phyloP scores from a whole-genome alignment of 2,113 vertebrate genomes.

The Azemiops feae region DNA sequence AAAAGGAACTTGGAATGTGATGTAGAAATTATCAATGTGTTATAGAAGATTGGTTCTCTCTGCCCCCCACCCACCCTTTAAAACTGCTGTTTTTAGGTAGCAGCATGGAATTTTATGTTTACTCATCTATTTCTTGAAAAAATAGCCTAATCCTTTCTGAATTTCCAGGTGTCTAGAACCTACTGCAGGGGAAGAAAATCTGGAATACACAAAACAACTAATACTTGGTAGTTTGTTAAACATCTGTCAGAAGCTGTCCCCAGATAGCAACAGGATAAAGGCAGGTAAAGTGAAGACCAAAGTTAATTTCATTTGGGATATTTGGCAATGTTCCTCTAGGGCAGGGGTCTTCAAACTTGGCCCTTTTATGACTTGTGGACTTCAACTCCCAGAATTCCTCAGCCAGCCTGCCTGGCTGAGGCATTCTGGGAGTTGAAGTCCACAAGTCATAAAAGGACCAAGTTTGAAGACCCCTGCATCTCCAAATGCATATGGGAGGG shows the following conservation, averaged over 20 bases:
- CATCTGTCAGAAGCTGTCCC: slow-evolving; percentile 82
- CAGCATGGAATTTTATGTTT: neutral
- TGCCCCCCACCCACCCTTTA: neutral
- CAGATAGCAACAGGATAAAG: slow-evolving; percentile 71
- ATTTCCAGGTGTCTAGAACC: slow-evolving; percentile 80
- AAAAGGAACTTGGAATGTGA: neutral
- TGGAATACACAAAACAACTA: slow-evolving; percentile 94
- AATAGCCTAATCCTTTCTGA: neutral
- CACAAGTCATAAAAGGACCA: too few species aligned
- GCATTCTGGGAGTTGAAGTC: too few species aligned
- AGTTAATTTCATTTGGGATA: neutral
- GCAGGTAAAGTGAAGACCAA: slow-evolving; percentile 68
- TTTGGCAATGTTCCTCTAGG: neutral
- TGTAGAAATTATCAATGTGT: neutral
- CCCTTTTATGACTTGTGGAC: too few species aligned
- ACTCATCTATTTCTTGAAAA: neutral
- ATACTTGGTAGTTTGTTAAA: slow-evolving; percentile 89
- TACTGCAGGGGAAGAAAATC: slow-evolving; percentile 69
- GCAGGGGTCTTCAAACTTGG: too few species aligned
- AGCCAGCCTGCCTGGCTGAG: too few species aligned
- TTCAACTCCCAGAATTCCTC: too few species aligned
- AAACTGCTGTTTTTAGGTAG: neutral
- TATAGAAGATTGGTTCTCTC: neutral
- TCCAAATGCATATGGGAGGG: neutral
- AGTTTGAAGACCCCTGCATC: too few species aligned